These are phyloP conservation scores for Tichodroma muraria DNA, from an alignment of 2,113 vertebrate genomes.

Conservation along the genomic window DNA sequence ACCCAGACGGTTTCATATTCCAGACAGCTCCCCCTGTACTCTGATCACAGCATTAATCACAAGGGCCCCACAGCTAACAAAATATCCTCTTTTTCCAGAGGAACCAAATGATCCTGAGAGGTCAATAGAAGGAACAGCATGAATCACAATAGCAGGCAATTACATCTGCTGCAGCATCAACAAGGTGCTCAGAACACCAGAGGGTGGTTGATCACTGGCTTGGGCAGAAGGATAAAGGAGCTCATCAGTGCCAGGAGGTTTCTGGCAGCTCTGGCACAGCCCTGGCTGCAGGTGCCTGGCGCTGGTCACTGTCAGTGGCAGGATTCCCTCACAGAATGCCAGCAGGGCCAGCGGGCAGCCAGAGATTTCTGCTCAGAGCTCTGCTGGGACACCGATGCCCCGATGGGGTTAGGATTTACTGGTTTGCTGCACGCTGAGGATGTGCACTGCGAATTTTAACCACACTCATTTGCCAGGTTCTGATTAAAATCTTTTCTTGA, in stretches of 20 bases:
- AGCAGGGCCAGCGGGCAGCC: rapidly evolving
- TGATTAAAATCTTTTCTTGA: neutral
- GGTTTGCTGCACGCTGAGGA: rapidly evolving
- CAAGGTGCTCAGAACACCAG: neutral
- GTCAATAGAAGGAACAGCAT: neutral
- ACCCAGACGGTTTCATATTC: neutral
- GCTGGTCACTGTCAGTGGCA: neutral
- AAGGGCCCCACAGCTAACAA: neutral
- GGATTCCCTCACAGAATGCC: neutral
- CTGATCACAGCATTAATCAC: neutral
- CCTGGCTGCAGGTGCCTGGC: neutral
- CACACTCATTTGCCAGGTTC: neutral
- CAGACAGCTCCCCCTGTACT: neutral
- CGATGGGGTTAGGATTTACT: neutral
- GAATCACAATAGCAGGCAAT: neutral
- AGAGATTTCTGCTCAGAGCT: neutral
- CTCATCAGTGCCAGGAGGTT: neutral
- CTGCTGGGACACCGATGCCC: neutral
- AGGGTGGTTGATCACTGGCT: too few relatives aligned
- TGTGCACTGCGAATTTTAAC: neutral
- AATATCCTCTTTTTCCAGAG: neutral
- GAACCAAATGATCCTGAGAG: neutral
- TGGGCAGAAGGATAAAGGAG: too few relatives aligned
- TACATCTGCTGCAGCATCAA: neutral
- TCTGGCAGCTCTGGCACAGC: neutral